A percentile compares a stretch with the other conserved stretches of the same genome.
Conservation (phyloP, 1,140 invertebrate genomes). For the Anastatus disparis region DNA sequence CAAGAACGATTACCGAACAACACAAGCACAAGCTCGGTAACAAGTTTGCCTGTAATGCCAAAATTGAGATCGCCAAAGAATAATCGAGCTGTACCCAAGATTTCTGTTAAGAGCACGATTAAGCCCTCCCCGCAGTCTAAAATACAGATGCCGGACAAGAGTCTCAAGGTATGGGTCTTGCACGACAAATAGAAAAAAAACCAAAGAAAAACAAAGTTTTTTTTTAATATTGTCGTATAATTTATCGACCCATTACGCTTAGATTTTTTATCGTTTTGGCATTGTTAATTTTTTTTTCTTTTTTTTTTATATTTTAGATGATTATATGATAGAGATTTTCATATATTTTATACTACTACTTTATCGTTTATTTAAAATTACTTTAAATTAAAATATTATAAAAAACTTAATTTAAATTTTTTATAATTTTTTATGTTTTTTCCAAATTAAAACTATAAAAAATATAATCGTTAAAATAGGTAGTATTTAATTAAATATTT, state of each 20-base stretch:
- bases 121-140: constrained; percentile 24
- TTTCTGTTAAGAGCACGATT: background rate
- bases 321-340: too few relatives aligned
- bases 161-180: constrained; percentile 23
- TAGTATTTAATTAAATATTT: too few relatives aligned
- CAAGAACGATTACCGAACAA: constrained; percentile 28
- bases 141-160: constrained; percentile 42
- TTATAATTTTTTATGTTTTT: too few relatives aligned
- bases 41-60: background rate
- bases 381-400: too few relatives aligned
- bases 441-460: too few relatives aligned
- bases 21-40: background rate
- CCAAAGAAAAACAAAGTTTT: too few relatives aligned
- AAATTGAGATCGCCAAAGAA: constrained; percentile 6
- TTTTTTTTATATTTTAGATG: background rate
- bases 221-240: background rate
- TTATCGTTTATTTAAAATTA: too few relatives aligned
- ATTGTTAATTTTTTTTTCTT: background rate
- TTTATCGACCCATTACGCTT: background rate
- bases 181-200: background rate
- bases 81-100: background rate
- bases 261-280: background rate
- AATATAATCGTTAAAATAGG: too few relatives aligned
- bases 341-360: too few relatives aligned
- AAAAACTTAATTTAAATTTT: too few relatives aligned